Base-by-base conservation (phyloP, 2,797 vertebrate species). In the Notolepis coatsorum region DNA sequence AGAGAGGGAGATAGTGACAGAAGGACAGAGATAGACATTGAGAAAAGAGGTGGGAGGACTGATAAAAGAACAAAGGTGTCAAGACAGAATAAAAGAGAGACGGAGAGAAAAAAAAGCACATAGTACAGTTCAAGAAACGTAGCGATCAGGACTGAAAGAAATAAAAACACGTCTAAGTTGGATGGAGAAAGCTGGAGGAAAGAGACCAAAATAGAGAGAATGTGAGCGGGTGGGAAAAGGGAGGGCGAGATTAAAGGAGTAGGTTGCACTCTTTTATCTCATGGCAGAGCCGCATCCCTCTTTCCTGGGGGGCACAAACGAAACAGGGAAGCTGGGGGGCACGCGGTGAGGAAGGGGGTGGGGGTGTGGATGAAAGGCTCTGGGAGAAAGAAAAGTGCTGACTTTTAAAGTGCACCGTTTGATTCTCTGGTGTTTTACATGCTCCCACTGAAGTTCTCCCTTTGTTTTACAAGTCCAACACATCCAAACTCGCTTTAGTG, bases 221-320 rank as follows among this genome's bases (percentile, higher is more conserved):
- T 43, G 9, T 48, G 5, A 8, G 7, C 9, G 18, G 20, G 18
- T 50, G 8, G 64, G 47, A 76, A 87, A 63, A 62, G 30, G 24
- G 55, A 52, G 21, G 27, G 27, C 41, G 67, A 82, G 66, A 82
- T 81, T 79, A 86, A 87, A 85, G 74, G 71, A 67, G 15, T 7
- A 54, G 31, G 47, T 54, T 66, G 31, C 1, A 0, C 59, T 71
- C 76, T 84, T 86, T 83, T 73, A 85, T 86, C 67, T 77, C 41
- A 20, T 31, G 52, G 63, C 38, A 41, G 41, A 77, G 37, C 54
- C 55, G 39, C 56, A 37, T 48, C 38, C 15, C 35, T 57, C 27
- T 56, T 49, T 60, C 49, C 61, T 47, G 62, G 43, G 58, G 67
- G 68, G 18, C 49, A 62, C 37, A 7, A 10, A 5, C 37, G 48